Evolutionary conservation across 2,888 invertebrate genomes (phyloP).

Genomic region (Eubasilissa splendida): DNA sequence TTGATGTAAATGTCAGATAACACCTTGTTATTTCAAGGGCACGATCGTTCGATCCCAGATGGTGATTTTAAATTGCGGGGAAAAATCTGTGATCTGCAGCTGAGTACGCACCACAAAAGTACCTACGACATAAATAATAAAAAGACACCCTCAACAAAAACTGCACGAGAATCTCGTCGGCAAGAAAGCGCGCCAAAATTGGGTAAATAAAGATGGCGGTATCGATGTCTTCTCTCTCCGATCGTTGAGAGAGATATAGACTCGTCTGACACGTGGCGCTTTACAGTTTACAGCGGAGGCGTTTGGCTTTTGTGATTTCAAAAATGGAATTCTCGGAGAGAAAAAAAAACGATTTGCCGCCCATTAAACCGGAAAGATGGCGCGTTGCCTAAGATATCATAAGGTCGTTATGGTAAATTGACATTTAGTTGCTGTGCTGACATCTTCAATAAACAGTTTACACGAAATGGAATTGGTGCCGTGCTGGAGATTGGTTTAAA

Average conservation of each 20-base stretch:
- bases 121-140: too few relatives aligned
- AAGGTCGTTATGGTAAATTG: conserved; percentile 25
- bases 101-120: neutral
- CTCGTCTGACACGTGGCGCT: conserved; percentile 1
- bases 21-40: too few relatives aligned
- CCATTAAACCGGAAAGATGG: conserved; percentile 20
- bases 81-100: conserved; percentile 12
- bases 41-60: conserved; percentile 2
- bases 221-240: conserved; percentile 5
- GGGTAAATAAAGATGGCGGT: conserved; percentile 5
- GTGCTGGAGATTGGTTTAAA: conserved; percentile 3
- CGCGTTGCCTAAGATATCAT: conserved; percentile 17
- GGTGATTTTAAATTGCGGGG: conserved; percentile 22
- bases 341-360: conserved; percentile 18
- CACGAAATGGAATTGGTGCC: conserved; percentile 25
- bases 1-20: too few relatives aligned
- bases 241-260: neutral
- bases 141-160: neutral
- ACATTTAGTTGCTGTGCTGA: conserved; percentile 24
- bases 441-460: conserved; percentile 24
- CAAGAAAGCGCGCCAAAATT: neutral
- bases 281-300: neutral
- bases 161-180: neutral
- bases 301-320: conserved; percentile 17
- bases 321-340: conserved; percentile 13